A percentile compares a stretch with the other conserved stretches of the same genome.
Conservation (phyloP, 2,888 invertebrate genomes). For the Malachius bipustulatus region DNA sequence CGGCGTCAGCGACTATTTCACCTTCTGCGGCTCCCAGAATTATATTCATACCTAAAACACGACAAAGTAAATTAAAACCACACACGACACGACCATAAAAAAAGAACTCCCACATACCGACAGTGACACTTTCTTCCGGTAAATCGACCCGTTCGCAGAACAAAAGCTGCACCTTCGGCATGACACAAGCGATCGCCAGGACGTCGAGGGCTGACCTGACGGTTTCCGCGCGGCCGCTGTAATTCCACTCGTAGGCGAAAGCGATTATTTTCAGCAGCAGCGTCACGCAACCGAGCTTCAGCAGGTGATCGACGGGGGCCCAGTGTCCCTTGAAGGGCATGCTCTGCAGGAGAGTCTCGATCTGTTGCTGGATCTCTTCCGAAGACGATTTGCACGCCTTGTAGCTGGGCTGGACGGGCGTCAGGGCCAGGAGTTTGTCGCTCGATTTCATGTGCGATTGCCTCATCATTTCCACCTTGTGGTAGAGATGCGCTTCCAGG, state of each 20-base stretch:
- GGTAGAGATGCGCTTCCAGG: constrained; percentile 78
- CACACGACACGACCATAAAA: too few species aligned
- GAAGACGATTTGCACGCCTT: constrained; percentile 54
- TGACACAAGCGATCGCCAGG: constrained; percentile 78
- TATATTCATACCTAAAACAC: constrained; percentile 50
- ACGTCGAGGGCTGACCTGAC: constrained; percentile 76
- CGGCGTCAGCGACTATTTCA: constrained; percentile 80
- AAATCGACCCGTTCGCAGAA: constrained; percentile 66
- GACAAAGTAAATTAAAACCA: constrained; percentile 9
- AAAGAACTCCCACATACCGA: too few species aligned
- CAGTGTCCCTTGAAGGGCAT: constrained; percentile 69
- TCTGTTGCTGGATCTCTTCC: constrained; percentile 78
- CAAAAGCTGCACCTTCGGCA: constrained; percentile 65
- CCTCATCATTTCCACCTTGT: constrained; percentile 61
- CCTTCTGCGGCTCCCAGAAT: constrained; percentile 81
- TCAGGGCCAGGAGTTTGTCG: constrained; percentile 29
- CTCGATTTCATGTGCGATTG: constrained; percentile 40
- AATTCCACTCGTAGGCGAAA: constrained; percentile 86
- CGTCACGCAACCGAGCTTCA: constrained; percentile 71
- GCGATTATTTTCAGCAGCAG: constrained; percentile 77
- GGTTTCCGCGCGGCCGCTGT: constrained; percentile 73
- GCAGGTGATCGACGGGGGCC: constrained; percentile 80
- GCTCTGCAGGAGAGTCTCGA: constrained; percentile 65
- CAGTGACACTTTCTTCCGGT: constrained; percentile 64
- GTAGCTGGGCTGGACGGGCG: constrained; percentile 36